A percentile compares a stretch with the other conserved stretches of the same genome.
Conservation (phyloP, 2,113 vertebrate genomes). For the Melanerpes formicivorus region DNA sequence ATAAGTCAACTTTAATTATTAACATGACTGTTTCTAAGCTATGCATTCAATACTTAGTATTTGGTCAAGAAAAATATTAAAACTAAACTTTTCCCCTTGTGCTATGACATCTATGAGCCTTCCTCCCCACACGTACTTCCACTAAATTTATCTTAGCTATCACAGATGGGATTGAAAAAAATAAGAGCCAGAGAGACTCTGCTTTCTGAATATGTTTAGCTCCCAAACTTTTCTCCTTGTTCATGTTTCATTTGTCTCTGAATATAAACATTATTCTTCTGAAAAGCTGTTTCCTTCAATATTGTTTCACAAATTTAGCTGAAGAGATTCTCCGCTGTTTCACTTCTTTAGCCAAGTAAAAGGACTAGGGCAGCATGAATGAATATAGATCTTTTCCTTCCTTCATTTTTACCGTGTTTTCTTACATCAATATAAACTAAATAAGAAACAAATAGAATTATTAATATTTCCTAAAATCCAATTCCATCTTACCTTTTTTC, state of each 20-base stretch:
- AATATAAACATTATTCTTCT: background rate
- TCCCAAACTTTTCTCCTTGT: background rate
- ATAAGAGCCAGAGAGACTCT: background rate
- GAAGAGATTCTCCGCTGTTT: background rate
- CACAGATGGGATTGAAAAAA: background rate
- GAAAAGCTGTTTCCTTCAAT: background rate
- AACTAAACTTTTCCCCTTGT: background rate
- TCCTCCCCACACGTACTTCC: background rate
- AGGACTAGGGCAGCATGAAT: background rate
- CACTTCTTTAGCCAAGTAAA: background rate
- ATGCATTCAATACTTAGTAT: background rate
- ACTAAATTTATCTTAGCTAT: background rate
- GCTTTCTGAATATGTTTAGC: background rate
- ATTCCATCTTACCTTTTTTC: background rate
- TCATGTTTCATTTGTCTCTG: background rate
- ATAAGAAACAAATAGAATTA: background rate
- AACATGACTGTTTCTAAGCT: background rate
- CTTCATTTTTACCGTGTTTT: background rate
- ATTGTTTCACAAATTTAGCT: background rate
- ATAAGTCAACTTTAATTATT: background rate
- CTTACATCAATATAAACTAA: background rate
- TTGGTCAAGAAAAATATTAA: background rate
- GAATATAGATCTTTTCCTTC: background rate
- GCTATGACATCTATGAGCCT: background rate
- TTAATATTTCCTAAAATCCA: background rate